Base-by-base conservation (phyloP, 2,888 invertebrate genomes). In the Cartodere bifasciata region DNA sequence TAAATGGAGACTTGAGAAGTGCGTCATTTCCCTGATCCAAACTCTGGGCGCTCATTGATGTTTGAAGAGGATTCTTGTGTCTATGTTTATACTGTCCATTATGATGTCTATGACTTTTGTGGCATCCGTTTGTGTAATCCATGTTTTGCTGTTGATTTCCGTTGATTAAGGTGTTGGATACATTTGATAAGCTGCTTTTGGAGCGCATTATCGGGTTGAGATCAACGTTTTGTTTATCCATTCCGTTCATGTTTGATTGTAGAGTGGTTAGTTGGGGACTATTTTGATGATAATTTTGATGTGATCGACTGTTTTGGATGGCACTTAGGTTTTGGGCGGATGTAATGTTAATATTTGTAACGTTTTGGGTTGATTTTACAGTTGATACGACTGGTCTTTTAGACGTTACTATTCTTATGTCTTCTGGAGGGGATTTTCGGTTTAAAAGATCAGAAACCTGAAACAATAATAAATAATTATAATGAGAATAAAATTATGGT, bases 241-340 rank as follows among this genome's bases (percentile, higher is more conserved):
- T 52, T 3, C 71, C 71, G 0, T 75, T 71, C 17, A 74, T 55
- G 47, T 70, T 72, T 2, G 72, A 73, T 1, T 82, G 75, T 12
- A 84, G 59, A 0, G 82, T 75, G 2, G 81, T 82, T 14, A 83
- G 77, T 49, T 82, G 83, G 16, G 80, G 79, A 0, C 83, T 84
- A 46, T 84, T 77, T 55, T 83, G 84, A n/a, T n/a, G n/a, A n/a
- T n/a, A n/a, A n/a, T n/a, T n/a, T n/a, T n/a, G n/a, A n/a, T n/a
- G n/a, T n/a, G n/a, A n/a, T n/a, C n/a, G n/a, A n/a, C n/a, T n/a
- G n/a, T n/a, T n/a, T n/a, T n/a, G n/a, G n/a, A n/a, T n/a, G n/a
- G n/a, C n/a, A n/a, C n/a, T n/a, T n/a, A n/a, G n/a, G n/a, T n/a
- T n/a, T n/a, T 6, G 66, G 63, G 37, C 71, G 72, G 74, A 65